A percentile compares a stretch with the other conserved stretches of the same genome.
Evolutionary conservation across 2,888 invertebrate genomes (phyloP).

Genomic region (Drosophila pseudotalamancana): DNA sequence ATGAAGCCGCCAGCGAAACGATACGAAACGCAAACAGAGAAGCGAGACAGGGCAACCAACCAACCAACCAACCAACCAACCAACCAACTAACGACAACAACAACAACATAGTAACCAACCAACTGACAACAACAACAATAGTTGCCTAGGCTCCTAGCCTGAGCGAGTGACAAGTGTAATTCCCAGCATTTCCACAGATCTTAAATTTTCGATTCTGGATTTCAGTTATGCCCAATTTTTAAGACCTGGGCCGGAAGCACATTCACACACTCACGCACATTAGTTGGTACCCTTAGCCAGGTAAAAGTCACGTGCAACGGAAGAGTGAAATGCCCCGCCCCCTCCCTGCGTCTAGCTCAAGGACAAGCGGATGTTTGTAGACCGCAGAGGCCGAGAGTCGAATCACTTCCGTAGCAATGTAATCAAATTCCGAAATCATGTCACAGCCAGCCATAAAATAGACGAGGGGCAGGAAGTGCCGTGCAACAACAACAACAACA

Average conservation of each 20-base stretch:
- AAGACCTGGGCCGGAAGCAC: conserved; percentile 34
- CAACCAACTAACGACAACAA: background rate
- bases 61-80: background rate
- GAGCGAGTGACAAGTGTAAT: background rate
- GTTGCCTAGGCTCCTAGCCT: conserved; percentile 25
- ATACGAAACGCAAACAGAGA: conserved; percentile 25
- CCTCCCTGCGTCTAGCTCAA: conserved; percentile 53
- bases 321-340: conserved; percentile 18
- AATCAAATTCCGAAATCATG: conserved; percentile 66
- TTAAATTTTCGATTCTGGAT: too few relatives aligned
- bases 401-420: conserved; percentile 60
- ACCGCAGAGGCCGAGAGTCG: conserved; percentile 56
- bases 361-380: conserved; percentile 76
- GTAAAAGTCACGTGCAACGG: conserved; percentile 51
- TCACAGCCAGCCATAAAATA: conserved; percentile 62
- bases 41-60: background rate
- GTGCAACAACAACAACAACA: conserved; percentile 22
- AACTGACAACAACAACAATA: conserved; percentile 16
- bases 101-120: too few relatives aligned
- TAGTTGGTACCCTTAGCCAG: conserved; percentile 27
- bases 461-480: conserved; percentile 58
- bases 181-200: conserved; percentile 12
- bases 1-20: conserved; percentile 40
- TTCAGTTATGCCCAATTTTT: conserved; percentile 3
- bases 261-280: conserved; percentile 3